phyloP scores from a whole-genome alignment of 2,797 vertebrate species.

The Gadopsis bispinosus region DNA sequence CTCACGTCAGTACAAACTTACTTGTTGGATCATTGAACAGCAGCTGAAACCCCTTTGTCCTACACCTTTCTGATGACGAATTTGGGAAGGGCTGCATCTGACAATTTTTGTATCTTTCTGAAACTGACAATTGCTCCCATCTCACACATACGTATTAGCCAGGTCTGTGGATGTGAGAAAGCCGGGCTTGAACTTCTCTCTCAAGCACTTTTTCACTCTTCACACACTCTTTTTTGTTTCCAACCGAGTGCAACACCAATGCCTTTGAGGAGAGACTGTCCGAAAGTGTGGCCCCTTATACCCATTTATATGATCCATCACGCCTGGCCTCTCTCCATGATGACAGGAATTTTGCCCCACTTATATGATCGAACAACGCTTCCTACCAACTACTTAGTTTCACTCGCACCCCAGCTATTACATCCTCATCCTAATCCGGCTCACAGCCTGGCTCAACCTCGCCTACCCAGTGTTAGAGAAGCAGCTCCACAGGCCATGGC shows the following conservation, averaged over 20 bases:
- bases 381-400: not conserved
- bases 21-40: not conserved
- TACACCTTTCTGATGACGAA: not conserved
- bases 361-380: not conserved
- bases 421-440: not conserved
- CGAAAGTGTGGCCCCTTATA: not conserved
- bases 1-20: not conserved
- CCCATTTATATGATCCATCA: not conserved
- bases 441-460: not conserved
- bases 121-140: not conserved
- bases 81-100: not conserved
- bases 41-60: too few species aligned
- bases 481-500: constrained; percentile 97
- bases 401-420: not conserved
- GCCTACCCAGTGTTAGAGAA: constrained; percentile 96
- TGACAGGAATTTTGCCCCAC: not conserved
- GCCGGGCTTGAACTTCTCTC: not conserved
- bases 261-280: not conserved
- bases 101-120: not conserved
- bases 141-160: not conserved
- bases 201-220: not conserved
- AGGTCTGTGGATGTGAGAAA: not conserved
- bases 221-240: not conserved
- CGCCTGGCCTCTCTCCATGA: not conserved
- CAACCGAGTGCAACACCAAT: not conserved